Percentiles rank a stretch among this genome's conserved stretches.
phyloP scores from a whole-genome alignment of 2,113 vertebrate species.

The Apeltes quadracus region DNA sequence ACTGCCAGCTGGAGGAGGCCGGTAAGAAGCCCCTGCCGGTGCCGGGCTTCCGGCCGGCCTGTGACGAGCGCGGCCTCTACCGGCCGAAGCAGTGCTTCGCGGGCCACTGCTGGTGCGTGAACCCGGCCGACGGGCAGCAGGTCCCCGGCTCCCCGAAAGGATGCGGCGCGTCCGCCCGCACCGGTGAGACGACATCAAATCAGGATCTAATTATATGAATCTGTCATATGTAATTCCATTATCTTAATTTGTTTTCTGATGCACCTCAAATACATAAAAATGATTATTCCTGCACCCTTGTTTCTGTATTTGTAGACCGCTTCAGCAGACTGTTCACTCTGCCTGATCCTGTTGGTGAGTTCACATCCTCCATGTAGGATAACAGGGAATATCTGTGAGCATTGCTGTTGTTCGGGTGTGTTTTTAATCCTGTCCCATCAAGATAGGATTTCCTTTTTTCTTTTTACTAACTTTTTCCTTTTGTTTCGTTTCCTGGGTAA shows the following conservation, averaged over 20 bases:
- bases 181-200: constrained; percentile 54
- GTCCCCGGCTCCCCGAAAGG: neutral
- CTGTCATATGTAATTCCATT: neutral
- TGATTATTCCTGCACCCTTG: neutral
- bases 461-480: neutral
- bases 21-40: neutral
- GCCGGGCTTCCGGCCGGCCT: constrained; percentile 32
- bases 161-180: neutral
- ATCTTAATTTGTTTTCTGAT: neutral
- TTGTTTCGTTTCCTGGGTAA: constrained; percentile 12
- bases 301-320: constrained; percentile 25
- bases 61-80: constrained; percentile 57
- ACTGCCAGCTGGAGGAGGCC: constrained; percentile 52
- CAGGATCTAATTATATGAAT: too few species aligned
- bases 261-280: neutral
- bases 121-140: constrained; percentile 2
- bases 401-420: neutral
- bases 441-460: neutral
- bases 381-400: neutral
- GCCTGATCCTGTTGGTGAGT: constrained; percentile 21
- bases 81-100: constrained; percentile 42
- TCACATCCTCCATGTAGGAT: neutral
- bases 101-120: constrained; percentile 53
- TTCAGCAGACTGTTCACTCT: neutral
- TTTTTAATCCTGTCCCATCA: neutral